Conservation (phyloP, 2,797 vertebrate genomes). For the Sparus aurata region DNA sequence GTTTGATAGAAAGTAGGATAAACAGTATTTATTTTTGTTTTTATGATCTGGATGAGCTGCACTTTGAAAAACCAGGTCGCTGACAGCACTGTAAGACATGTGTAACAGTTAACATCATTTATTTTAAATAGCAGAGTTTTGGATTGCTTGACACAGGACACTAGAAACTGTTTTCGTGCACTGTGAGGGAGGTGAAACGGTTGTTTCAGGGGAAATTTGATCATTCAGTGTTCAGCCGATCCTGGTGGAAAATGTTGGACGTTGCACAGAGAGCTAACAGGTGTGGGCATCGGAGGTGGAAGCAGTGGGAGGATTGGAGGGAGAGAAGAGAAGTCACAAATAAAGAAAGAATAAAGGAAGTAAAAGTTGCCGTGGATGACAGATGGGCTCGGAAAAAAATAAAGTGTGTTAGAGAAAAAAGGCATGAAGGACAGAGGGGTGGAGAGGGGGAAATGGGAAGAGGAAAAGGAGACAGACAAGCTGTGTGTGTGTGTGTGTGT, state of each 20-base stretch:
- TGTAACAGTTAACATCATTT: background rate
- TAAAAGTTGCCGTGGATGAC: slow-evolving; percentile 73
- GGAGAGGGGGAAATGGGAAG: slow-evolving; percentile 45
- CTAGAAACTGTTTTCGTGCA: background rate
- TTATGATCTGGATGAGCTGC: background rate
- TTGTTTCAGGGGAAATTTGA: slow-evolving; percentile 37
- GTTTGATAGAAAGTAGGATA: background rate
- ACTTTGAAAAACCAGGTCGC: slow-evolving; percentile 5
- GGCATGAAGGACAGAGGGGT: slow-evolving; percentile 69
- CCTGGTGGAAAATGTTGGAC: slow-evolving; percentile 20
- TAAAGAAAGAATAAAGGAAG: slow-evolving; percentile 55
- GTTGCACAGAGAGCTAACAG: slow-evolving; percentile 57
- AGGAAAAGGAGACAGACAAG: slow-evolving; percentile 48
- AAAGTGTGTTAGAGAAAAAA: slow-evolving; percentile 56
- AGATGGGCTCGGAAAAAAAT: slow-evolving; percentile 63
- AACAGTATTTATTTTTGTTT: background rate
- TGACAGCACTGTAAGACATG: background rate
- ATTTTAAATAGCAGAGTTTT: slow-evolving; percentile 9
- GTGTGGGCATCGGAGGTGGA: slow-evolving; percentile 61
- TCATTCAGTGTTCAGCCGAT: slow-evolving; percentile 34
- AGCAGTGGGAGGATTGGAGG: slow-evolving; percentile 42
- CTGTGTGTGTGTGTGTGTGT: slow-evolving; percentile 30
- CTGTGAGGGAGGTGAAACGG: background rate
- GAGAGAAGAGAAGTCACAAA: slow-evolving; percentile 49
- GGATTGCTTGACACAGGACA: background rate